Conservation (phyloP, 1,140 invertebrate species). For the Acromyrmex heyeri region DNA sequence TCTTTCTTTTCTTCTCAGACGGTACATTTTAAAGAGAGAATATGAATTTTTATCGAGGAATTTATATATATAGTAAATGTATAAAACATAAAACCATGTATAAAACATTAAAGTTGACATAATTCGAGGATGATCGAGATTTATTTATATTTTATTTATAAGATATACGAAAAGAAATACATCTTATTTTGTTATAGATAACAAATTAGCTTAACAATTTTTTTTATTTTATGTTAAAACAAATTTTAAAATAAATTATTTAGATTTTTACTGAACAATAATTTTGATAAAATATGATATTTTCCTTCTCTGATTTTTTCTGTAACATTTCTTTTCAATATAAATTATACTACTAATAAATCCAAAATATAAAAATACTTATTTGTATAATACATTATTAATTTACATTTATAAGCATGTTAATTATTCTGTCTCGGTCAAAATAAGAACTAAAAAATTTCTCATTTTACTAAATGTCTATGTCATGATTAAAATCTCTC, state of each 20-base stretch:
- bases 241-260: constrained; percentile 21
- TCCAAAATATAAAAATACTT: constrained; percentile 8
- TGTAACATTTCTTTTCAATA: background rate
- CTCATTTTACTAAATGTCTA: background rate
- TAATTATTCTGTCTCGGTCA: background rate
- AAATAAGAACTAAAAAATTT: constrained; percentile 15
- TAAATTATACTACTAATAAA: background rate
- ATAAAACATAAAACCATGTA: background rate
- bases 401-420: background rate
- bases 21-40: background rate
- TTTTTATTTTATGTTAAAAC: background rate
- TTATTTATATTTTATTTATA: constrained; percentile 14
- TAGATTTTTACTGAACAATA: background rate
- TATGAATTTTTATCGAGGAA: background rate
- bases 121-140: background rate
- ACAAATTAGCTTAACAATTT: background rate
- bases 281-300: background rate
- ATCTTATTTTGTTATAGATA: constrained; percentile 2
- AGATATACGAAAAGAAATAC: background rate
- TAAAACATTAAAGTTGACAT: constrained; percentile 6
- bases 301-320: background rate
- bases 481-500: background rate
- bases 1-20: background rate
- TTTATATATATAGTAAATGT: background rate
- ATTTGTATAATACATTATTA: background rate